Evolutionary conservation across 2,888 invertebrate genomes (phyloP), one percentile per base, ranked within the genome.

Genomic region (Pteria penguin): DNA sequence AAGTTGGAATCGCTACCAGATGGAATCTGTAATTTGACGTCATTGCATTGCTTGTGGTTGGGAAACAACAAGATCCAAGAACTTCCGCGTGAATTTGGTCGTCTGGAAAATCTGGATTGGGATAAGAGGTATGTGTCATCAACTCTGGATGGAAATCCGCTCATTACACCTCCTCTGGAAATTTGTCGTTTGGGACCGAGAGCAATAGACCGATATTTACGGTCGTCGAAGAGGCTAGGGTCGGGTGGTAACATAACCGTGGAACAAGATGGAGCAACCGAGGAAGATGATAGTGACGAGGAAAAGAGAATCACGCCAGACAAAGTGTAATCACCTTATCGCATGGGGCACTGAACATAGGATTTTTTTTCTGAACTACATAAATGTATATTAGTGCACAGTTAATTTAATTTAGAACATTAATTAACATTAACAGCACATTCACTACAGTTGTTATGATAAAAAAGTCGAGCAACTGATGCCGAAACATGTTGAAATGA

Each of bases 1-100:
- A 82, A 87, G 8, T 78, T 93, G 24, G 83, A 84, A 18, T 76
- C 76, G 4, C 84, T 93, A 8, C 92, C 92, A 1, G 90, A 91
- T 65, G 81, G 84, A 3, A 81, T 92, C 22, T 90, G 93, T 76
- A 77, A 86, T 2, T 84, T 92, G 71, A 84, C 85, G 33, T 86
- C 90, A n/a, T 88, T 93, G 36, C 85, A 89, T 11, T 89, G 90
- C 75, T 85, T 93, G 8, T 93, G 93, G 89, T 78, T 93, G 4
- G 93, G 93, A 3, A 84, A 90, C 79, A 93, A 93, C 79, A 79
- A 86, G 2, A 80, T 93, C 18, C 76, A 79, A 8, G 81, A 80
- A 32, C 84, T 92, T 26, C 92, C 92, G 11, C 79, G 86, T 67
- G 71, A 86, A 31, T 90, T 92, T 75, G 90, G 89, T 3, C 82